Evolutionary conservation across 2,113 vertebrate genomes (phyloP), one percentile per base, ranked within the genome.

Genomic region (cattle (Bos taurus)): DNA sequence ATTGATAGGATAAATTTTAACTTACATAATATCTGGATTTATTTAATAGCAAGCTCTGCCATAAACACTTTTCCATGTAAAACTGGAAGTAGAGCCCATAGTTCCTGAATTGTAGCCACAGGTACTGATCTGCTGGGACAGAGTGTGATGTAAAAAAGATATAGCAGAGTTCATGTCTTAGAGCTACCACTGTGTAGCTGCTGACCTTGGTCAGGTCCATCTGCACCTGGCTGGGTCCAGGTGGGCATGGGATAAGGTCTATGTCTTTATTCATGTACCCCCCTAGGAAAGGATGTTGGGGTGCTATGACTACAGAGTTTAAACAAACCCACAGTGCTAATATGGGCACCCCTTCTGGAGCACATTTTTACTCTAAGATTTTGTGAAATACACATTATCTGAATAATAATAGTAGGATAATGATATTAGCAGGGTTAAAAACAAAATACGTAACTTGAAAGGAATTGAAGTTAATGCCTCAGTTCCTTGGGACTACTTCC

Each of bases 401-500:
- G n/a, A 84, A 40, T 60, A 84, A n/a, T 92, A 59, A 85, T 19
- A 62, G 26, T 50, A 83, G 77, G 6, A 67, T 28, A 71, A 83
- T 2, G 23, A 84, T 90, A 71, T 67, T 15, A 52, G 14, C 33
- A 85, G 4, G 14, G 50, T 89, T 81, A 82, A 52, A 94, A 90
- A n/a, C 5, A 71, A 84, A 67, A 67, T 83, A 10, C 3, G 7
- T 84, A 30, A 74, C 46, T 85, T 78, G 25, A 88, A 92, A 60
- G 15, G 71, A 54, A 56, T 87, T 85, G 46, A 40, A 94, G 64
- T 89, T 52, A 67, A 89, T 78, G 23, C 23, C 43, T 92, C 48
- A 4, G 7, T 12, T 81, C 4, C 4, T 77, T 74, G 85, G 64
- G 21, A 91, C 71, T 91, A 50, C 7, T 80, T 93, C 57, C 59